Base-by-base conservation (phyloP, 2,888 invertebrate species). In the Keiferia lycopersicella region DNA sequence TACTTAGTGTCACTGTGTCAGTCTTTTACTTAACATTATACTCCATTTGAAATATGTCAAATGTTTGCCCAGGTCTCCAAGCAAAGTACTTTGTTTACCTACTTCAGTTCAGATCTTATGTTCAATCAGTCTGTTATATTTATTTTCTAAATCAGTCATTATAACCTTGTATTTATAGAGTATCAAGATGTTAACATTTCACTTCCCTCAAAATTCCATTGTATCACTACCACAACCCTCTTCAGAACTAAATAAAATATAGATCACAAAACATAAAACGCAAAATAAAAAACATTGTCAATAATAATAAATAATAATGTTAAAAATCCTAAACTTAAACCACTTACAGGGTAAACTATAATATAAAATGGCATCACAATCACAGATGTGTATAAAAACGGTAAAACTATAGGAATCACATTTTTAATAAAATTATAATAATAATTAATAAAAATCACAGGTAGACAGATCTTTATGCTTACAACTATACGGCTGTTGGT, bases 391-490 rank as follows among this genome's bases (percentile, higher is more conserved):
- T 79, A 71, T 75, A 81, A 81, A 86, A 87, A 84, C 83, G 73
- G 77, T 75, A 78, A 78, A 82, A 82, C 80, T 79, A 81, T 82
- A 86, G 82, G 80, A 83, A 87, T 86, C 83, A 84, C 82, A 83
- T 82, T 81, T 73, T 78, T 76, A 78, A 80, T 81, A 78, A 84
- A 56, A 56, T 56, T 82, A 81, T 80, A 77, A 82, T 83, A 84
- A 85, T 80, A 82, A 81, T 85, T 81, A 77, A 79, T 81, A 77
- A 79, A 82, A 90, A 90, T 90, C 89, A 91, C 90, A 90, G 88
- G 83, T 80, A 70, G 75, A 82, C 78, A 83, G 69, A 72, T 56
- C 56, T 56, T n/a, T 56, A 56, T 56, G 56, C 88, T 87, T 89
- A 88, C 76, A 83, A 79, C 83, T 90, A 88, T 74, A 74, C 39